Conservation (phyloP, 2,797 vertebrate genomes). For the Austrolebias charrua region DNA sequence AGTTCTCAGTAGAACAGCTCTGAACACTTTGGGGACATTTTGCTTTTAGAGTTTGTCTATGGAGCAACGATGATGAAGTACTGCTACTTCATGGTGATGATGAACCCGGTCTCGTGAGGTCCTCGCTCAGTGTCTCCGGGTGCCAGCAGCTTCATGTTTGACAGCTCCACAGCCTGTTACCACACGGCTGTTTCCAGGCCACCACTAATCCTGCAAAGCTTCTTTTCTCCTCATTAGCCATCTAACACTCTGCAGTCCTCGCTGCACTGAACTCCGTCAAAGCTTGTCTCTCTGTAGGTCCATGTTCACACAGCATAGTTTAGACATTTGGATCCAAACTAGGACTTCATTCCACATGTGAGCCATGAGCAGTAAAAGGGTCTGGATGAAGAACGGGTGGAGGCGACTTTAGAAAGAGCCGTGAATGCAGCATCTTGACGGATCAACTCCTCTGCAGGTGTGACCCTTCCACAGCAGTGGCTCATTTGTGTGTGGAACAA, state of each 20-base stretch:
- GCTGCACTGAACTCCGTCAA: conserved; percentile 29
- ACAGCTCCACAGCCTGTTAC: conserved; percentile 43
- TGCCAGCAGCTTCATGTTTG: conserved; percentile 47
- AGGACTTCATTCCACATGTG: neutral
- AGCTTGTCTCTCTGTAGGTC: conserved; percentile 21
- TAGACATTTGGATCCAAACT: conserved; percentile 1
- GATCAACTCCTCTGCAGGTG: neutral
- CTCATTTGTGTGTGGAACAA: neutral
- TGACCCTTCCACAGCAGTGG: conserved; percentile 3
- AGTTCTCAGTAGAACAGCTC: neutral
- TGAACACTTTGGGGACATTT: neutral
- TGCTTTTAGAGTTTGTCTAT: neutral
- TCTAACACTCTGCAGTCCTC: conserved; percentile 52
- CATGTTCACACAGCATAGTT: conserved; percentile 25
- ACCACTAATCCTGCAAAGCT: conserved; percentile 74
- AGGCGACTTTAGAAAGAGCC: conserved; percentile 10
- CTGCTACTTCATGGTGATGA: no score
- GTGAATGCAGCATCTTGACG: conserved; percentile 12
- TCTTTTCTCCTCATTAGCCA: conserved; percentile 71
- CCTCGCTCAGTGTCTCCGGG: neutral
- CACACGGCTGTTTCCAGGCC: conserved; percentile 72
- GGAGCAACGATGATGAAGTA: neutral
- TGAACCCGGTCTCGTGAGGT: neutral
- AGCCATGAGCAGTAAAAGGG: neutral
- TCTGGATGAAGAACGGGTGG: conserved; percentile 2